Base-by-base conservation (phyloP, 2,888 invertebrate genomes). In the Calameuta idolon region DNA sequence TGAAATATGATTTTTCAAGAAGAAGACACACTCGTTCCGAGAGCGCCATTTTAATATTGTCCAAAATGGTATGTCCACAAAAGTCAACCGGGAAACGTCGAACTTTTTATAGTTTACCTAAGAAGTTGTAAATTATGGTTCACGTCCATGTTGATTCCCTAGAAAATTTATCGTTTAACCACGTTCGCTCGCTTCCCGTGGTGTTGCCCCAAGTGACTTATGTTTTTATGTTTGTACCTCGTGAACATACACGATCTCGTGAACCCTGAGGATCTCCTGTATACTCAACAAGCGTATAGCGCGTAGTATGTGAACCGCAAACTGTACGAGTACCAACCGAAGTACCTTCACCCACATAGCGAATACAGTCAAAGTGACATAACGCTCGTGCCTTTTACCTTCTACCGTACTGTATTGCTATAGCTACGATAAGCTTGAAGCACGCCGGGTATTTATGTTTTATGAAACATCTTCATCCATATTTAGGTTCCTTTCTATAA, bases 381-480 rank as follows among this genome's bases (percentile, higher is more conserved):
- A 80, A 81, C 79, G 76, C 77, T 69, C 23, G 40, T 55, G 40
- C 40, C 23, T 55, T 55, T 55, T 55, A 23, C 40, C 23, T 55
- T 55, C 40, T 55, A 55, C 23, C 2, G 40, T 5, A 40, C 40
- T 23, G 15, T 40, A 55, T 55, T 9, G 40, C 40, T 55, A 55
- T 55, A 55, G 40, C 23, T 55, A 55, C 31, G 71, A 71, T 71
- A 11, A 33, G 33, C 71, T 33, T 12, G 33, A n/a, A 71, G 33
- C 71, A 33, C 71, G 30, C 33, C 71, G 31, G 81, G 85, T 87
- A 86, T 87, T 86, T 86, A 86, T 86, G 85, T 84, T 83, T 83
- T 84, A 84, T 81, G 86, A 81, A 86, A 87, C 86, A 86, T 87
- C 87, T 87, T 86, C 87, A 87, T 87, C 86, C 86, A 86, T 87